These are phyloP conservation scores for Harpalus rufipes DNA, from an alignment of 2,888 invertebrate species.

Conservation along the genomic window DNA sequence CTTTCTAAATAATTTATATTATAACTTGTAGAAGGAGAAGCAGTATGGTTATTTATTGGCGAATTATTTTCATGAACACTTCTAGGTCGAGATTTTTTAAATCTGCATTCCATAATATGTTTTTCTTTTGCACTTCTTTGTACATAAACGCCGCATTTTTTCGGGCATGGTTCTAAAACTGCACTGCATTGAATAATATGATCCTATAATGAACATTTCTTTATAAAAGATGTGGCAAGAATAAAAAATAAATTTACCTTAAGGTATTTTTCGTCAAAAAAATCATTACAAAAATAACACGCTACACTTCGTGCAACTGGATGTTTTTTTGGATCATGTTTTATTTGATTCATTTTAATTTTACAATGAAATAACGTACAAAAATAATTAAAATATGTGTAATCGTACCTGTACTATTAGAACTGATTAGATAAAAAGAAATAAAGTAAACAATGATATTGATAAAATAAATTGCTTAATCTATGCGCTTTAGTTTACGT, in stretches of 20 bases:
- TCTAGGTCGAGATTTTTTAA: slow-evolving; percentile 62
- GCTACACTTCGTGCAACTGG: slow-evolving; percentile 64
- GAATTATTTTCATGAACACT: slow-evolving; percentile 51
- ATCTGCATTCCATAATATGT: slow-evolving; percentile 78
- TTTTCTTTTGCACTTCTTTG: slow-evolving; percentile 82
- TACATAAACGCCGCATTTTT: slow-evolving; percentile 85
- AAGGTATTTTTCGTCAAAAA: slow-evolving; percentile 82
- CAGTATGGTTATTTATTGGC: slow-evolving; percentile 45
- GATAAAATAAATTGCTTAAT: slow-evolving; percentile 12
- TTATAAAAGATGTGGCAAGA: background rate
- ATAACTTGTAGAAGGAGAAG: background rate
- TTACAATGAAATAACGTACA: background rate
- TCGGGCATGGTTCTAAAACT: slow-evolving; percentile 85
- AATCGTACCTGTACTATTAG: slow-evolving; percentile 6
- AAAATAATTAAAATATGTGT: slow-evolving; percentile 11
- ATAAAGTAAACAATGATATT: slow-evolving; percentile 45
- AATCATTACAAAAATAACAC: slow-evolving; percentile 85
- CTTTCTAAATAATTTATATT: slow-evolving; percentile 55
- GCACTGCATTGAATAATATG: slow-evolving; percentile 86
- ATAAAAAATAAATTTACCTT: slow-evolving; percentile 77
- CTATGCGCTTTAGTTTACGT: slow-evolving; percentile 4
- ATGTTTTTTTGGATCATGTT: slow-evolving; percentile 54
- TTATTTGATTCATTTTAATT: slow-evolving; percentile 36
- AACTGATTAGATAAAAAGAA: slow-evolving; percentile 48
- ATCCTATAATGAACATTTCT: slow-evolving; percentile 75